Base-by-base conservation (phyloP, 2,888 invertebrate species). In the Smittia aterrima region DNA sequence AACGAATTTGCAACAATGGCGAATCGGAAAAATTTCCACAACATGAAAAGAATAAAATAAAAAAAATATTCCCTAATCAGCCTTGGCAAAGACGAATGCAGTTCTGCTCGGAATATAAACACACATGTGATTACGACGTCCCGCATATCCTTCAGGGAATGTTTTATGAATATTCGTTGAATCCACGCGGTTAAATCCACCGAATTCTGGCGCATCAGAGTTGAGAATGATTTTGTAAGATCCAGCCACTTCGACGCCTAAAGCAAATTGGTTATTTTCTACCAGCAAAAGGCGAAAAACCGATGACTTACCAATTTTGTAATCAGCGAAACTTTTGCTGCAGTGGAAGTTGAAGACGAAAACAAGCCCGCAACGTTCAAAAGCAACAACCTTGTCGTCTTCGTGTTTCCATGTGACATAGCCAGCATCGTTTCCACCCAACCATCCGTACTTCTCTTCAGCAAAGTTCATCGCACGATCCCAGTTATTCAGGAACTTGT, bases 321-420 rank as follows among this genome's bases (percentile, higher is more conserved):
- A 99, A 82, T 96, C 96, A 0, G 95, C 89, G 84, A 94, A 99
- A 83, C 98, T 98, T 83, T 95, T 89, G 22, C 84, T 86, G 0
- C 94, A 87, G 83, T 99, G 95, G 83, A 99, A 98, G 85, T 99
- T 99, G 82, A 99, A 96, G 27, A 95, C 90, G 83, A 98, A 98
- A 32, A 97, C 85, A 16, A 97, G 84, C 0, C 92, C 92, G 22
- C 92, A 95, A 77, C 98, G 87, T 83, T 99, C 99, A n/a, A n/a
- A n/a, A n/a, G n/a, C n/a, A n/a, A n/a, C n/a, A n/a, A n/a, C 93
- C 99, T 95, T 66, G 92, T 99, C 99, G 58, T 89, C 92, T 79
- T 98, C 90, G 81, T 99, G 96, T 81, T 98, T 99, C 85, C 94
- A 92, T 76, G 96, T 96, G 0, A 98, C 93, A 24, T 32, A 25